Percentiles rank a stretch among this genome's conserved stretches.
phyloP scores from a whole-genome alignment of 2,888 invertebrate genomes.

The Patella pellucida region DNA sequence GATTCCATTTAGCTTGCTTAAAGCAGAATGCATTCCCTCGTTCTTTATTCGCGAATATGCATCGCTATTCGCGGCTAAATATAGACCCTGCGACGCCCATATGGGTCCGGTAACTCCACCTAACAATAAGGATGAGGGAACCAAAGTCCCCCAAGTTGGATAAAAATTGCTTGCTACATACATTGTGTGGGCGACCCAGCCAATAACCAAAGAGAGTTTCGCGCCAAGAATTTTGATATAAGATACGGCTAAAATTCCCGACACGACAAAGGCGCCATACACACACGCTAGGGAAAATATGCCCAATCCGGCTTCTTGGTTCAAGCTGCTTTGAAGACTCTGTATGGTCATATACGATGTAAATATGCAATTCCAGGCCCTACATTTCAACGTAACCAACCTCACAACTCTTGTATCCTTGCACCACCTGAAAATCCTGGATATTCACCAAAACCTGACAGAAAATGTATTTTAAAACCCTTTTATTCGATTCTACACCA shows the following conservation, averaged over 20 bases:
- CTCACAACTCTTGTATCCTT: too few species aligned
- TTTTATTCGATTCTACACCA: too few species aligned
- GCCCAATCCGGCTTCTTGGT: slow-evolving; percentile 56
- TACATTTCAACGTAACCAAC: too few species aligned
- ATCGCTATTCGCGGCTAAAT: slow-evolving; percentile 53
- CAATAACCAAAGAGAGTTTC: slow-evolving; percentile 53
- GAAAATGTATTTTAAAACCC: too few species aligned
- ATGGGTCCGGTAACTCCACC: slow-evolving; percentile 57
- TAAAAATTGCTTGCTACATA: slow-evolving; percentile 57
- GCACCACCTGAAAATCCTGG: too few species aligned
- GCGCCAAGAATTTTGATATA: slow-evolving; percentile 51
- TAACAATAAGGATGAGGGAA: slow-evolving; percentile 57
- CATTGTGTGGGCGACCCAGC: slow-evolving; percentile 49
- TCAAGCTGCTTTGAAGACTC: slow-evolving; percentile 62
- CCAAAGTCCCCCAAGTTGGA: slow-evolving; percentile 49
- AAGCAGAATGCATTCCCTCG: slow-evolving; percentile 39
- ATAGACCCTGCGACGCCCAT: slow-evolving; percentile 62
- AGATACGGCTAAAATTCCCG: slow-evolving; percentile 54
- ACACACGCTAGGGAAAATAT: slow-evolving; percentile 59
- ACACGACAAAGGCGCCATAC: slow-evolving; percentile 59
- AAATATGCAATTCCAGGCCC: too few species aligned
- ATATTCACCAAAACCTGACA: too few species aligned
- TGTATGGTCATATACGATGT: slow-evolving; percentile 64
- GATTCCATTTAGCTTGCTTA: slow-evolving; percentile 58
- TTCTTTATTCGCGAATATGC: slow-evolving; percentile 42